phyloP scores from a whole-genome alignment of 2,113 vertebrate species.

The Dunckerocampus dactyliophorus region DNA sequence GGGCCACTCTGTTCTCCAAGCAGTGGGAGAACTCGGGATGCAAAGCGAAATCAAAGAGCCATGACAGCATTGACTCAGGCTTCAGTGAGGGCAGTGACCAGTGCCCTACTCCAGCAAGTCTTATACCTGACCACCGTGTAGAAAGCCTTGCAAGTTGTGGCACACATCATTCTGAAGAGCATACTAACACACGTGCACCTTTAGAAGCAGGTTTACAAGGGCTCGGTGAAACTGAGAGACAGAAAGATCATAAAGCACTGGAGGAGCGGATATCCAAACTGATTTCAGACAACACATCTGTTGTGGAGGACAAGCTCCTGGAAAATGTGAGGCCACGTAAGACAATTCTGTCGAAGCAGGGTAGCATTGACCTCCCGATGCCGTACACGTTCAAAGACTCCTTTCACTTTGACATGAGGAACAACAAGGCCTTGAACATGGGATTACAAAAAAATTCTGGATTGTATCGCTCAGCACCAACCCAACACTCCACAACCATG shows the following conservation, averaged over 20 bases:
- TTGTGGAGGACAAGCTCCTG: constrained; percentile 87
- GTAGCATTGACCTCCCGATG: constrained; percentile 93
- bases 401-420: constrained; percentile 91
- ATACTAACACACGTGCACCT: not conserved
- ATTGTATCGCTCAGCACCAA: constrained; percentile 84
- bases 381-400: constrained; percentile 95
- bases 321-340: constrained; percentile 89
- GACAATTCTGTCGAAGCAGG: constrained; percentile 88
- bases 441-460: constrained; percentile 51
- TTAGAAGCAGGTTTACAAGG: constrained; percentile 41
- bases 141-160: constrained; percentile 71
- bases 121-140: constrained; percentile 69
- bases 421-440: constrained; percentile 63
- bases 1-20: constrained; percentile 76
- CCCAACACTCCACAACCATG: constrained; percentile 74
- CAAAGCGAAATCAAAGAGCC: constrained; percentile 82
- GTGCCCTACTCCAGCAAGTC: constrained; percentile 72
- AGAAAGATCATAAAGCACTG: constrained; percentile 79
- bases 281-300: constrained; percentile 88
- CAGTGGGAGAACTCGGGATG: constrained; percentile 71
- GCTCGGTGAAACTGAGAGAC: constrained; percentile 37
- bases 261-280: constrained; percentile 88
- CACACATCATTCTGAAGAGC: constrained; percentile 38
- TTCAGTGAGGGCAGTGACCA: constrained; percentile 89
- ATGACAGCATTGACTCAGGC: constrained; percentile 93